Percentiles rank a stretch among this genome's conserved stretches.
These are phyloP conservation scores for Aleiodes leptofemur DNA, from an alignment of 2,888 invertebrate genomes.

Conservation along the genomic window DNA sequence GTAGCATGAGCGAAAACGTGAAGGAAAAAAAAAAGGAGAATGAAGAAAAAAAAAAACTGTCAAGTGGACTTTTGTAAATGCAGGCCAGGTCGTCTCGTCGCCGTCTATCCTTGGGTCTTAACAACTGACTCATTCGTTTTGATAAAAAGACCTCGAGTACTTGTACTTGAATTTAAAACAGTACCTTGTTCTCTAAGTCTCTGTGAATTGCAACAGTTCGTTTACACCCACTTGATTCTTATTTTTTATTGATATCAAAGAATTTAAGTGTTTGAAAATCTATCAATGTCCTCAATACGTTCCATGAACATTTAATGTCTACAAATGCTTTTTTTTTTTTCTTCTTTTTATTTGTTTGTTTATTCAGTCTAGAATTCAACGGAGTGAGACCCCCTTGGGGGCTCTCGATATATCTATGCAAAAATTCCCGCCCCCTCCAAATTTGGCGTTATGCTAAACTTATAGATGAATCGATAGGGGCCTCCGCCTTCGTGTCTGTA, in stretches of 20 bases:
- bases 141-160: slow-evolving; percentile 34
- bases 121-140: slow-evolving; percentile 27
- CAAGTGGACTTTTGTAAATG: slow-evolving; percentile 51
- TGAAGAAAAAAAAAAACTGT: slow-evolving; percentile 7
- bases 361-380: not conserved
- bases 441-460: slow-evolving; percentile 24
- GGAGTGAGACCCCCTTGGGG: not conserved
- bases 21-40: slow-evolving; percentile 30
- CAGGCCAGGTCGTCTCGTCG: slow-evolving; percentile 52
- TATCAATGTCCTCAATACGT: not conserved
- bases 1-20: slow-evolving; percentile 23
- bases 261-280: slow-evolving; percentile 4
- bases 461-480: slow-evolving; percentile 50
- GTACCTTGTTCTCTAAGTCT: slow-evolving; percentile 7
- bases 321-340: not conserved
- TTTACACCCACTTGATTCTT: slow-evolving; percentile 16
- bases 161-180: slow-evolving; percentile 49
- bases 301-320: not conserved
- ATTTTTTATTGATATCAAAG: slow-evolving; percentile 15
- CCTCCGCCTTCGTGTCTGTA: slow-evolving; percentile 27
- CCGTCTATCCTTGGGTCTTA: slow-evolving; percentile 51
- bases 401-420: slow-evolving; percentile 32
- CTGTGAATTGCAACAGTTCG: slow-evolving; percentile 3
- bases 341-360: not conserved
- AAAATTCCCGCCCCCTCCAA: slow-evolving; percentile 39